Conservation (phyloP, 2,888 invertebrate genomes). For the Sceliomorpha sp. region DNA sequence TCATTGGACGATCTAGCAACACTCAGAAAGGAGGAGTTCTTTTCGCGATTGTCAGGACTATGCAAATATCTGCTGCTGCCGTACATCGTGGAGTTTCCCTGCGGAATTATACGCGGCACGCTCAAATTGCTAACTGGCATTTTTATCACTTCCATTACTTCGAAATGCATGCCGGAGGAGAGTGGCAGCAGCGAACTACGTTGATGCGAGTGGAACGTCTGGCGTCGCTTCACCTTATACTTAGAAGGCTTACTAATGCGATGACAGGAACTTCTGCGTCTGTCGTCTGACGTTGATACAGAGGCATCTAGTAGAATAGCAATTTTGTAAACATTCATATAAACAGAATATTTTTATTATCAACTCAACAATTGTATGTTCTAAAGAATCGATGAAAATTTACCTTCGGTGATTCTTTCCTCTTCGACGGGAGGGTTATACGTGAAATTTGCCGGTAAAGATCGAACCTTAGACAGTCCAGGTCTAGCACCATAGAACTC, state of each 20-base stretch:
- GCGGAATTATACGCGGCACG: conserved; percentile 74
- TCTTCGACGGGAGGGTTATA: conserved; percentile 86
- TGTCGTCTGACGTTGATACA: conserved; percentile 64
- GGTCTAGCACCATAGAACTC: conserved; percentile 63
- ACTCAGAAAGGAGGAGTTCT: conserved; percentile 63
- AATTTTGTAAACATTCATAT: not conserved
- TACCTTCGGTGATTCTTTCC: conserved; percentile 68
- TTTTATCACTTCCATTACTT: conserved; percentile 72
- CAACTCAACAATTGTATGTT: too few relatives aligned
- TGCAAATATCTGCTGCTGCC: conserved; percentile 76
- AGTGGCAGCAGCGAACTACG: conserved; percentile 49
- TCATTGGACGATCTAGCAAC: conserved; percentile 62
- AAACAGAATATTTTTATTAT: not conserved
- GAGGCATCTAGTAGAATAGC: conserved; percentile 63
- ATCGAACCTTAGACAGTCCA: conserved; percentile 83
- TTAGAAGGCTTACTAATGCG: conserved; percentile 67
- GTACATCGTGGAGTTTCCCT: conserved; percentile 74
- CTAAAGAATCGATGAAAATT: not conserved
- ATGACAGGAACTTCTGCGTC: conserved; percentile 67
- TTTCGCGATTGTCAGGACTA: conserved; percentile 60
- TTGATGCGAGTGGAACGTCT: conserved; percentile 78
- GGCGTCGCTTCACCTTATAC: conserved; percentile 74
- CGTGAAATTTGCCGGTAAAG: conserved; percentile 91
- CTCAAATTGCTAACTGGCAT: conserved; percentile 72
- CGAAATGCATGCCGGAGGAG: conserved; percentile 65